Evolutionary conservation across 1,140 invertebrate species (phyloP), one percentile per base, ranked within the genome.

Genomic region (Aradophagus sp.): DNA sequence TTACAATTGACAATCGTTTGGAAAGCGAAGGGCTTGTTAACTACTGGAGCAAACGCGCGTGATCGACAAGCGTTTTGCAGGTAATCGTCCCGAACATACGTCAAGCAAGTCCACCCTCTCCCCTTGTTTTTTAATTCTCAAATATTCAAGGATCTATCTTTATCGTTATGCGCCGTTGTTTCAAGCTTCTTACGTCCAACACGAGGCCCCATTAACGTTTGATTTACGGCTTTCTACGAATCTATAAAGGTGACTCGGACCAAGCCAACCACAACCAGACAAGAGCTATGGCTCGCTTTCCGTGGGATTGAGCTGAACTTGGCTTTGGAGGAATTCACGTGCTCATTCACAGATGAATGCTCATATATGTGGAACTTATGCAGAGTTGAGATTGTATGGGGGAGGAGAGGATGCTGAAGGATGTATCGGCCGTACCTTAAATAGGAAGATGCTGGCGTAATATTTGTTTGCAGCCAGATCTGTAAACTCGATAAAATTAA

Each of bases 201-300:
- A 84, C 77, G 76, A 75, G 67, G 71, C 70, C 80, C 83, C 82
- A 85, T 85, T 85, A 85, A 84, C 81, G 77, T 84, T 85, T 85
- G 83, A 85, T 85, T 84, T 85, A 85, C 83, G 81, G 80, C 83
- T 82, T 83, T 85, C 81, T 81, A 84, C 79, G 77, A 84, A 85
- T 85, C 83, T 84, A 84, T 84, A 85, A 84, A 85, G 79, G 77
- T 75, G 73, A 79, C 71, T 73, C 53, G 52, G 62, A 66, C 65
- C 65, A 50, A 65, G 39, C 41, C 42, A 44, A 34, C 55, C 50
- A 45, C 62, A 66, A 48, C 53, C 69, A 48, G 55, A 53, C 65
- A 61, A 61, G 65, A 61, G 65, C 55, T 55, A 61, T 61, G 48
- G 55, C 65, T 59, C 55, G 55, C 56, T 69, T 61, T 69, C 56